These are phyloP conservation scores for Maconellicoccus hirsutus DNA, from an alignment of 1,140 invertebrate species.

Conservation along the genomic window DNA sequence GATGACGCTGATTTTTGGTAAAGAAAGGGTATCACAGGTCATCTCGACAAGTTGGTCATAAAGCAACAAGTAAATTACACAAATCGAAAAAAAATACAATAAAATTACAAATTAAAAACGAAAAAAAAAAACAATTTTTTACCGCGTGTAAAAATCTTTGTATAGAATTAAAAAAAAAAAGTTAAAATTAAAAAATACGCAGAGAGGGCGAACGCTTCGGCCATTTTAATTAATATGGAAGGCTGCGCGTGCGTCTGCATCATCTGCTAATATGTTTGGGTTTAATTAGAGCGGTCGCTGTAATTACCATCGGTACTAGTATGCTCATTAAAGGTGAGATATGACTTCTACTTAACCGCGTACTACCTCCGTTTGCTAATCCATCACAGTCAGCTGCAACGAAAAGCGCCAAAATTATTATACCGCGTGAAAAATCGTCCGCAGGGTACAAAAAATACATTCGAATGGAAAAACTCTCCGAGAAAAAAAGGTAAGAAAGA, in stretches of 20 bases:
- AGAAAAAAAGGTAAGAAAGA: too few species aligned
- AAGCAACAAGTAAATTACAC: neutral
- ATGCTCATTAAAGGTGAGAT: neutral
- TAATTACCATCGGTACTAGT: neutral
- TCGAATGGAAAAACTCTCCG: too few species aligned
- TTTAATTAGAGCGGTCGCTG: neutral
- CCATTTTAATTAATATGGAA: neutral
- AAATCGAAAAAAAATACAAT: constrained; percentile 10
- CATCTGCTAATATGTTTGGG: constrained; percentile 1
- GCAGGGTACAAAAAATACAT: too few species aligned
- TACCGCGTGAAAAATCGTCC: too few species aligned
- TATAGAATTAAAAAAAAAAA: constrained; percentile 3
- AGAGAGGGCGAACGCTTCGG: too few species aligned
- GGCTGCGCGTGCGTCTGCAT: neutral
- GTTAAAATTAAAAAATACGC: neutral
- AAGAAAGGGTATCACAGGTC: constrained; percentile 18
- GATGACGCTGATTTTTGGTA: constrained; percentile 22
- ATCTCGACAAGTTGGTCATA: neutral
- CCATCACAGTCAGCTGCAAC: constrained; percentile 20
- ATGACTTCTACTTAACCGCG: neutral
- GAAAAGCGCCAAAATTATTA: neutral
- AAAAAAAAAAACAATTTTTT: neutral
- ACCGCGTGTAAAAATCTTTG: neutral
- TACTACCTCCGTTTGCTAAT: neutral
- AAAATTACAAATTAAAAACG: neutral